phyloP scores from a whole-genome alignment of 2,797 vertebrate species.

The Benthosema pterotum region DNA sequence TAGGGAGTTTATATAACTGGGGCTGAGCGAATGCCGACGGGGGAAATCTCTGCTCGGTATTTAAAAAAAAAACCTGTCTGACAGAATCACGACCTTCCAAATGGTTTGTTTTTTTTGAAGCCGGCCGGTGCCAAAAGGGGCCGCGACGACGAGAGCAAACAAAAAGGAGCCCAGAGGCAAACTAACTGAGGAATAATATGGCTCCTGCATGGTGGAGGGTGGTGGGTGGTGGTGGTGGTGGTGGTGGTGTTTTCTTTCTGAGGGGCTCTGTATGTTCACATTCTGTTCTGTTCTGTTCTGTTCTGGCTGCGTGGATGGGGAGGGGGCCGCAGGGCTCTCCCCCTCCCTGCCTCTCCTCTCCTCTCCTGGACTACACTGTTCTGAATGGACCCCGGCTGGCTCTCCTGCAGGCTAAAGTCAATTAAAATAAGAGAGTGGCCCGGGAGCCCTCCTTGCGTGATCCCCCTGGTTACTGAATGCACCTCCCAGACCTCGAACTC shows the following conservation, averaged over 20 bases:
- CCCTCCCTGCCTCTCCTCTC: conserved; percentile 20
- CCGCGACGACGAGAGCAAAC: conserved; percentile 65
- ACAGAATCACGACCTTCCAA: conserved; percentile 52
- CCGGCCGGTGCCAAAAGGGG: conserved; percentile 58
- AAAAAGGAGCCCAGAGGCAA: conserved; percentile 43
- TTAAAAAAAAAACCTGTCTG: conserved; percentile 41
- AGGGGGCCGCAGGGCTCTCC: conserved; percentile 4
- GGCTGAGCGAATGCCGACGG: conserved; percentile 11
- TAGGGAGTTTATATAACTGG: conserved; percentile 24
- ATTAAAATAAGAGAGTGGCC: conserved; percentile 71
- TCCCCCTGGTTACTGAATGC: conserved; percentile 68
- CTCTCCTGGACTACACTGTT: conserved; percentile 48
- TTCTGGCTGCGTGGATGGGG: conserved; percentile 34
- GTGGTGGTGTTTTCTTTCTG: conserved; percentile 52
- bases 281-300: conserved; percentile 39
- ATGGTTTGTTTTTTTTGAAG: conserved; percentile 68
- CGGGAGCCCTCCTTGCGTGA: conserved; percentile 48
- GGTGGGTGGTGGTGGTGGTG: conserved; percentile 54
- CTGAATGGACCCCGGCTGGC: conserved; percentile 71
- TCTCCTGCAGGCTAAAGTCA: conserved; percentile 77
- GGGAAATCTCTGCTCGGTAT: conserved; percentile 26
- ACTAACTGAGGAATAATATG: conserved; percentile 56
- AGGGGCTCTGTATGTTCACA: conserved; percentile 64
- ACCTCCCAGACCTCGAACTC: conserved; percentile 59
- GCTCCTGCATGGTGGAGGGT: conserved; percentile 59